phyloP scores from a whole-genome alignment of 2,888 invertebrate species.

The Zygogramma bicolorata region DNA sequence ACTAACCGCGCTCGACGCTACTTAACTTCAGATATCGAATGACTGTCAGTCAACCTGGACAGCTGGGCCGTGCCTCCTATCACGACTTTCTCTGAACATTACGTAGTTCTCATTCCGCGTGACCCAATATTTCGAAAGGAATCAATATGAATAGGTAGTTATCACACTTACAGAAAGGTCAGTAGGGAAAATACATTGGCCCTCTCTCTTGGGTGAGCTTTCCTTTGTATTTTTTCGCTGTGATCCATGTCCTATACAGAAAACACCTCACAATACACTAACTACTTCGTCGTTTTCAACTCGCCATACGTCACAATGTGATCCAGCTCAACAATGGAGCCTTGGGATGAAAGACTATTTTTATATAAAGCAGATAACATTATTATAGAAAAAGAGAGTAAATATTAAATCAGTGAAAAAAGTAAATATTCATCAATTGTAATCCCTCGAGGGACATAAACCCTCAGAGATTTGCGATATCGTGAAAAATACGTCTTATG shows the following conservation, averaged over 20 bases:
- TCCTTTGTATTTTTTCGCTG: slow-evolving; percentile 42
- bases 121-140: neutral
- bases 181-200: slow-evolving; percentile 52
- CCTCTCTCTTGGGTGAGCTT: slow-evolving; percentile 50
- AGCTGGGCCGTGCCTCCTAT: too few species aligned
- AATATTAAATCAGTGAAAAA: slow-evolving; percentile 7
- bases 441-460: neutral
- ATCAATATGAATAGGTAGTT: neutral
- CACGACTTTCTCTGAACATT: too few species aligned
- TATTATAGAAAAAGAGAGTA: neutral
- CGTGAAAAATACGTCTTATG: neutral
- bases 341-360: too few species aligned
- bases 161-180: slow-evolving; percentile 54
- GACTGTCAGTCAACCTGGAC: too few species aligned
- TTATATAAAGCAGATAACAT: neutral
- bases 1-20: too few species aligned
- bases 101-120: too few species aligned
- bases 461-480: too few species aligned
- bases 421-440: neutral
- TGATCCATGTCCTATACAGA: slow-evolving; percentile 50
- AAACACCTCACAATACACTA: neutral
- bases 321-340: neutral
- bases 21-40: too few species aligned
- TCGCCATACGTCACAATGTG: neutral
- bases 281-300: neutral